A percentile compares a stretch with the other conserved stretches of the same genome.
These are phyloP conservation scores for Molossus molossus DNA, from an alignment of 2,797 vertebrate genomes.

Conservation along the genomic window DNA sequence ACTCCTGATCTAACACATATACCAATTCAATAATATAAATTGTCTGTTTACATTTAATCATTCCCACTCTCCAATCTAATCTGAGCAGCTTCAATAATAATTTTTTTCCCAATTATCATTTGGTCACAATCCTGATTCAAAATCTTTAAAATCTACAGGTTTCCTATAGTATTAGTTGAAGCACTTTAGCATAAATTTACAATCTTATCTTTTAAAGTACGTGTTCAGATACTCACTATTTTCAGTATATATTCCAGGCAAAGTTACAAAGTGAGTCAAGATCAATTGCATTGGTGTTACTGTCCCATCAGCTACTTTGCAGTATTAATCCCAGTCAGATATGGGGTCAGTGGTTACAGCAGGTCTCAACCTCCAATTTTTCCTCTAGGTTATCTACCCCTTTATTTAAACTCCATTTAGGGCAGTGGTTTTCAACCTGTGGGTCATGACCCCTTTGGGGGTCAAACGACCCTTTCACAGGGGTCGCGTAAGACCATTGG, in stretches of 20 bases:
- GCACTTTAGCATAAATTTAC: background rate
- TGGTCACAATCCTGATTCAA: background rate
- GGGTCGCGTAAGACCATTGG: too few relatives aligned
- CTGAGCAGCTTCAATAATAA: background rate
- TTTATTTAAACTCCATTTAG: background rate
- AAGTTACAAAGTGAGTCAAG: background rate
- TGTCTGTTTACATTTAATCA: background rate
- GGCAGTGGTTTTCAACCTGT: too few relatives aligned
- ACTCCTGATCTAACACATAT: background rate
- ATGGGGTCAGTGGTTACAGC: background rate
- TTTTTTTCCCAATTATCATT: background rate
- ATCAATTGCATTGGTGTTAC: background rate
- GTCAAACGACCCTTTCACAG: too few relatives aligned
- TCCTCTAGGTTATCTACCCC: background rate
- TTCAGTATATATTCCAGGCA: background rate
- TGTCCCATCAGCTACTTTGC: background rate
- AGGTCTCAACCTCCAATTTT: background rate
- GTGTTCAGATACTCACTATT: constrained; percentile 1
- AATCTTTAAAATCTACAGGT: background rate
- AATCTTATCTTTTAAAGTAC: background rate
- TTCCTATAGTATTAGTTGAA: background rate
- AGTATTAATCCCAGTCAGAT: background rate
- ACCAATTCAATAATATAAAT: background rate
- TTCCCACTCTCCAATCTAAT: background rate
- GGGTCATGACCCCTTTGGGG: too few relatives aligned